These are phyloP conservation scores for Epinotia nisella DNA, from an alignment of 2,888 invertebrate species.

Conservation along the genomic window DNA sequence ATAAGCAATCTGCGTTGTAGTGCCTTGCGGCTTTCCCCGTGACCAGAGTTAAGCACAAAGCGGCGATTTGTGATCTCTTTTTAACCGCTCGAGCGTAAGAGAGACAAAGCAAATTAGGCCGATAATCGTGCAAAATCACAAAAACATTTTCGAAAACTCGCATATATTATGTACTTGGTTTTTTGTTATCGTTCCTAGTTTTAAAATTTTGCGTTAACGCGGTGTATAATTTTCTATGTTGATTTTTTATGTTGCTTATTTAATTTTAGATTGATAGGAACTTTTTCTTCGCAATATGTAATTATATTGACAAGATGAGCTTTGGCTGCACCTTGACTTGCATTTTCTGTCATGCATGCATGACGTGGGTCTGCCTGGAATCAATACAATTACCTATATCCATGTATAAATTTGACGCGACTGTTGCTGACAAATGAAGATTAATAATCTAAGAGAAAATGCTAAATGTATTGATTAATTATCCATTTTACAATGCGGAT, in stretches of 20 bases:
- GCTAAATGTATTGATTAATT: neutral
- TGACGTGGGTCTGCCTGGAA: constrained; percentile 1
- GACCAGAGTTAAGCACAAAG: constrained; percentile 2
- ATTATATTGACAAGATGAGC: constrained; percentile 21
- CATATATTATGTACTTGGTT: constrained; percentile 64
- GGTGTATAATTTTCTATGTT: constrained; percentile 54
- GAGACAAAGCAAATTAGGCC: constrained; percentile 2
- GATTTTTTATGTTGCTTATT: constrained; percentile 74
- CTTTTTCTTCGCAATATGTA: constrained; percentile 25
- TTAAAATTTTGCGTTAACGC: constrained; percentile 58
- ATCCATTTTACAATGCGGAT: neutral
- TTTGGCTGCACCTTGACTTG: constrained; percentile 21
- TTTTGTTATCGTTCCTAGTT: constrained; percentile 73
- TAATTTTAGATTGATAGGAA: constrained; percentile 53
- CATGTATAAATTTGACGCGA: neutral
- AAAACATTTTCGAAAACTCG: constrained; percentile 70
- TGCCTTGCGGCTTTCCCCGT: constrained; percentile 47
- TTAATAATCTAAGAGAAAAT: constrained; percentile 4
- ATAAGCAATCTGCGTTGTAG: constrained; percentile 45
- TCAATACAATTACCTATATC: constrained; percentile 1
- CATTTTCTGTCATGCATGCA: constrained; percentile 30
- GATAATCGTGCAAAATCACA: constrained; percentile 47
- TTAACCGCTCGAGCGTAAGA: neutral
- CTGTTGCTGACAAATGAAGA: neutral
- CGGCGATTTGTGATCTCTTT: constrained; percentile 5